phyloP scores from a whole-genome alignment of 1,140 invertebrate species.

The Drosophila cardini region DNA sequence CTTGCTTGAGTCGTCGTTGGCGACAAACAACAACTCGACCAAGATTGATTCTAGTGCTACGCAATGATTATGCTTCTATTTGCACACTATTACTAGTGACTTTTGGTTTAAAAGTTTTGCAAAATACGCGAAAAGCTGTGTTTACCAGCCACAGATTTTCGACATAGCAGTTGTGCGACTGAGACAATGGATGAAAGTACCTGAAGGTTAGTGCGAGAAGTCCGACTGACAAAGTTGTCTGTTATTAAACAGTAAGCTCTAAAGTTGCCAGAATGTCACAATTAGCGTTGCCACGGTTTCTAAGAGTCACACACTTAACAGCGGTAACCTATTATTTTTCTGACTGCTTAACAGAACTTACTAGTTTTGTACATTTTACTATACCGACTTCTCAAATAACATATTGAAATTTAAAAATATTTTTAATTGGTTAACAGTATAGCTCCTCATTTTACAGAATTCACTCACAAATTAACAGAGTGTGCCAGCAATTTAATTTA shows the following conservation, averaged over 20 bases:
- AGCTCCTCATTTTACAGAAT: not conserved
- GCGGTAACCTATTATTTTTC: not conserved
- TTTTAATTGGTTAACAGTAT: not conserved
- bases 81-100: constrained; percentile 38
- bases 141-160: constrained; percentile 46
- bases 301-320: not conserved
- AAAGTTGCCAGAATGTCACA: constrained; percentile 12
- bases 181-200: constrained; percentile 12
- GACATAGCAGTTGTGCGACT: constrained; percentile 31
- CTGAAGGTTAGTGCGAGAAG: constrained; percentile 16
- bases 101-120: constrained; percentile 21
- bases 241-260: constrained; percentile 14
- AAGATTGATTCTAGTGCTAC: constrained; percentile 38
- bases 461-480: not conserved
- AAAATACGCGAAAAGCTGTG: constrained; percentile 47
- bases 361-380: not conserved
- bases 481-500: not conserved
- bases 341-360: not conserved
- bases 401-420: not conserved
- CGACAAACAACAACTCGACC: constrained; percentile 32
- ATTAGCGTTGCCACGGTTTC: constrained; percentile 20
- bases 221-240: constrained; percentile 9
- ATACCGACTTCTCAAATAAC: not conserved
- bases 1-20: constrained; percentile 29
- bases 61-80: constrained; percentile 22